Percentiles rank a stretch among this genome's conserved stretches.
phyloP scores from a whole-genome alignment of 2,797 vertebrate genomes.

The Emys orbicularis region DNA sequence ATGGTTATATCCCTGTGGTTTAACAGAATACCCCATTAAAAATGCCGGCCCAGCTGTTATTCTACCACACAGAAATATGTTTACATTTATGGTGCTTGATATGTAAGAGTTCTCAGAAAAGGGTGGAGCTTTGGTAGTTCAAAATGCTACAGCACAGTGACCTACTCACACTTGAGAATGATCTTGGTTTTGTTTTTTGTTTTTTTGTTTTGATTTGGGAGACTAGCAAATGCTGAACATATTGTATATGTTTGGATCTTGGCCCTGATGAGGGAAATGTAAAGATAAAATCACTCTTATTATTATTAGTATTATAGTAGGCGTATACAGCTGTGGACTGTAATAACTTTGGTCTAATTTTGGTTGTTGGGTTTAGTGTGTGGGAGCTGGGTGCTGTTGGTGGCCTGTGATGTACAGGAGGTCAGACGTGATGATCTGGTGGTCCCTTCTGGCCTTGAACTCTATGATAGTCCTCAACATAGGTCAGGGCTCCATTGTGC shows the following conservation, averaged over 20 bases:
- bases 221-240: not conserved
- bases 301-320: not conserved
- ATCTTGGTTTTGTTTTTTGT: not conserved
- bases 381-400: not conserved
- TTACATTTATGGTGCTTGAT: not conserved
- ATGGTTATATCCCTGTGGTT: rapidly evolving
- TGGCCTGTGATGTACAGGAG: not conserved
- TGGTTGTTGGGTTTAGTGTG: not conserved
- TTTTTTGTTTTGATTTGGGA: not conserved
- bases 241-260: rapidly evolving
- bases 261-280: not conserved
- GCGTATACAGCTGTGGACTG: not conserved
- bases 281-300: not conserved
- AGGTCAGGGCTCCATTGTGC: not conserved
- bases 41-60: not conserved
- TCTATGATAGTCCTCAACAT: not conserved
- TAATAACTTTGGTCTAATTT: not conserved
- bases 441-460: not conserved
- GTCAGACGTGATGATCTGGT: not conserved
- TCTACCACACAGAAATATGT: not conserved
- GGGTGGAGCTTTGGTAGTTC: not conserved
- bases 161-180: not conserved
- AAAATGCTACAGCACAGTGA: not conserved
- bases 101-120: not conserved
- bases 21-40: not conserved